These are phyloP conservation scores for Ciconia nigra DNA, from an alignment of 2,797 vertebrate genomes.

Conservation along the genomic window DNA sequence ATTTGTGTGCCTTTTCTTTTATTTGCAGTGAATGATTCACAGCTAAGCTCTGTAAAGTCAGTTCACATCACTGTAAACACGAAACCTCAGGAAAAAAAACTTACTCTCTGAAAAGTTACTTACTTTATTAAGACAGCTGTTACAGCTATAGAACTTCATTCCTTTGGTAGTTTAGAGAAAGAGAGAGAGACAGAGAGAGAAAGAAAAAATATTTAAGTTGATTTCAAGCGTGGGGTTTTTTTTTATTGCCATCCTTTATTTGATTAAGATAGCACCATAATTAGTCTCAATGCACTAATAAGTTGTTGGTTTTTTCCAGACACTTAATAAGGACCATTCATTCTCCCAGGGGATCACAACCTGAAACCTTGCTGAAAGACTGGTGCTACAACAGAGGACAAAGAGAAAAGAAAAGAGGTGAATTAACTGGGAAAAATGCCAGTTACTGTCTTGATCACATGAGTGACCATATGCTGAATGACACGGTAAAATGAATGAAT, in stretches of 20 bases:
- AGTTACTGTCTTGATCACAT: constrained; percentile 64
- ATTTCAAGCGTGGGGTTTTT: not conserved
- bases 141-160: not conserved
- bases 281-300: constrained; percentile 37
- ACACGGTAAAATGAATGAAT: constrained; percentile 32
- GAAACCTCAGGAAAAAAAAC: not conserved
- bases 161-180: not conserved
- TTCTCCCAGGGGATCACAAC: constrained; percentile 31
- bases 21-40: constrained; percentile 4
- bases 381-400: constrained; percentile 52
- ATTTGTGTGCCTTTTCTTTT: not conserved
- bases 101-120: not conserved
- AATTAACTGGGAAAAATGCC: constrained; percentile 69
- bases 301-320: not conserved
- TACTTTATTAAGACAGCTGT: not conserved
- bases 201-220: not conserved
- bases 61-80: not conserved
- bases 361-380: constrained; percentile 43
- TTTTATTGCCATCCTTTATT: not conserved
- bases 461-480: constrained; percentile 68
- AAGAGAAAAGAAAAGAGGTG: constrained; percentile 45
- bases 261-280: constrained; percentile 10
- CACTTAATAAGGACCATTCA: constrained; percentile 20
- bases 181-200: not conserved
- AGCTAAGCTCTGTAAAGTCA: not conserved